Conservation (phyloP, 2,113 vertebrate genomes). For the Osmerus mordax region DNA sequence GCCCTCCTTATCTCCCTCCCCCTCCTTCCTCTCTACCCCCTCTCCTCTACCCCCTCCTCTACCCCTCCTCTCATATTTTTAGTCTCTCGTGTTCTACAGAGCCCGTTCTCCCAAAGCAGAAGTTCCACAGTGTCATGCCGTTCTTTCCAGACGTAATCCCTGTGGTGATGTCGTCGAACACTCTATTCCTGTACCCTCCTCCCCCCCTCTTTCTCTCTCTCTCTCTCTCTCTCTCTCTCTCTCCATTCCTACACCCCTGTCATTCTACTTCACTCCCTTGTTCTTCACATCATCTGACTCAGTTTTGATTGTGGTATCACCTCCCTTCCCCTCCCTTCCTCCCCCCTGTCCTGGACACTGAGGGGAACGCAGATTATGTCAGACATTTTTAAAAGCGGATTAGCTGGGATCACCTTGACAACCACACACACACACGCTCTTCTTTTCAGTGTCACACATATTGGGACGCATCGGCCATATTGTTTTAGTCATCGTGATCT, state of each 20-base stretch:
- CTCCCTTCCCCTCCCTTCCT: neutral
- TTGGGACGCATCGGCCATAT: neutral
- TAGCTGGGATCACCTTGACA: constrained; percentile 67
- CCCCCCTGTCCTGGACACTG: constrained; percentile 40
- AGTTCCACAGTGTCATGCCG: too few relatives aligned
- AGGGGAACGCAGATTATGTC: constrained; percentile 65
- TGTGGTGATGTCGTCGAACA: too few relatives aligned
- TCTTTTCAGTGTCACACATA: neutral
- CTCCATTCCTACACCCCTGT: neutral
- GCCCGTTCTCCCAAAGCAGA: neutral
- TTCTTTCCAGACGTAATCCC: neutral
- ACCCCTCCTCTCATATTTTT: neutral
- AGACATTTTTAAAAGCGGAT: constrained; percentile 68
- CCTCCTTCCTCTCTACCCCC: neutral
- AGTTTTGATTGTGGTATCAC: neutral
- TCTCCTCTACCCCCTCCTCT: neutral
- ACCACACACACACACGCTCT: constrained; percentile 2
- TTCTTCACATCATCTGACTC: neutral
- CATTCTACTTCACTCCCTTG: neutral
- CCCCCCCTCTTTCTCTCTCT: neutral
- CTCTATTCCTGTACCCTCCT: neutral
- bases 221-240: neutral
- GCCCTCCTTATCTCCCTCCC: neutral
- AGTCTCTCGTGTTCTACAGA: neutral
- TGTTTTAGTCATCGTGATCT: neutral